Evolutionary conservation across 2,888 invertebrate species (phyloP), one percentile per base, ranked within the genome.

Genomic region (Labia minor): DNA sequence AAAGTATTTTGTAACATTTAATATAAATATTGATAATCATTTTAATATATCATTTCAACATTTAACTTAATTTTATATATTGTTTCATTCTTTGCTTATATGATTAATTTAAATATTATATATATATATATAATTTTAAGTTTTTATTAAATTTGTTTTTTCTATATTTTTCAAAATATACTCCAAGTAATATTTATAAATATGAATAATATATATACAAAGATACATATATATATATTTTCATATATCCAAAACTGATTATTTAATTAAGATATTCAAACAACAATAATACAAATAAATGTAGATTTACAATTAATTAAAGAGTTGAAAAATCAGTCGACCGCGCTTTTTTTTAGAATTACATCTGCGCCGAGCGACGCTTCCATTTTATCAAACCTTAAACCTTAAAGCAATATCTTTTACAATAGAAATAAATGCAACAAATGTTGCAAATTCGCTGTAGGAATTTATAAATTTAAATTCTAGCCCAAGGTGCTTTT

Each of bases 141-240:
- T 14, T 16, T n/a, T 49, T 4, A 49, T 11, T 49, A 49, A 49
- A 49, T 10, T 49, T 49, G 3, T 49, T n/a, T n/a, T n/a, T n/a
- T n/a, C n/a, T n/a, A n/a, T 49, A 49, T n/a, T 49, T n/a, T 10
- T 10, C 49, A 49, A 4, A 16, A 49, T 49, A 14, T 8, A 14
- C 49, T 49, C 14, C 14, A 49, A 49, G 14, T 8, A 16, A n/a
- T n/a, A 49, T 10, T 49, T 49, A 49, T 49, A 49, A 49, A 49
- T 49, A 49, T 49, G 49, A 49, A 49, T 49, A 49, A 49, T 49
- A 49, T 49, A 49, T 33, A 33, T 33, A n/a, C n/a, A n/a, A n/a
- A n/a, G n/a, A n/a, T n/a, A n/a, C n/a, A n/a, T n/a, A n/a, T n/a
- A 49, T 49, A 49, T 49, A 49, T 49, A 49, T 49, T 49, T 49